A percentile compares a stretch with the other conserved stretches of the same genome.
Evolutionary conservation across 2,113 vertebrate species (phyloP).

Genomic region (Toxotes jaculatrix): DNA sequence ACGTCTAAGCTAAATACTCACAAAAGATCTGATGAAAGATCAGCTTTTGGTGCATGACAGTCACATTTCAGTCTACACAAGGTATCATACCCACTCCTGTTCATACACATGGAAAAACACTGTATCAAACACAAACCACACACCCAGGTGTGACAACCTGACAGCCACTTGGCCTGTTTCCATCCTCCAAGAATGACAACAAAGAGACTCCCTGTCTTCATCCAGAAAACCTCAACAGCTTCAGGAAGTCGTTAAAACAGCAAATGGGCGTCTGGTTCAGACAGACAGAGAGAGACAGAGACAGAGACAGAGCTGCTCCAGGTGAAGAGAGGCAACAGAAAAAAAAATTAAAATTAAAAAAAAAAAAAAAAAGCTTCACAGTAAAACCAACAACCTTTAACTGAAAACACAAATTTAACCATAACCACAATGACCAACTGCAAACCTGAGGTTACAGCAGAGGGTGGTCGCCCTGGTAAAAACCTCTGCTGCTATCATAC

Average conservation of each 20-base stretch:
- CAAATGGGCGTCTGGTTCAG: slow-evolving; percentile 17
- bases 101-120: slow-evolving; percentile 2
- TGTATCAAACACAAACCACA: neutral
- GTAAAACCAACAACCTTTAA: no score
- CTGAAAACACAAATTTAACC: no score
- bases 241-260: slow-evolving; percentile 41
- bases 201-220: neutral
- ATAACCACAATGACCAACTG: no score
- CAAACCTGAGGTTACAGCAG: no score
- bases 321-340: neutral
- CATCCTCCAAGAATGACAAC: neutral
- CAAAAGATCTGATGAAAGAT: no score
- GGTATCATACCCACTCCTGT: neutral
- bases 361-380: no score
- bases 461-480: no score
- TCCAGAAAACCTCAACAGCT: slow-evolving; percentile 19
- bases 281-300: neutral
- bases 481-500: no score
- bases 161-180: slow-evolving; percentile 8
- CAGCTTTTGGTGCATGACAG: no score
- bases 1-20: no score
- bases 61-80: neutral
- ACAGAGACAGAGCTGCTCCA: neutral
- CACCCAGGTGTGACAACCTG: neutral
- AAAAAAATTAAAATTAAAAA: no score